Conservation (phyloP, 2,797 vertebrate species). For the Melanotaenia nigrans region DNA sequence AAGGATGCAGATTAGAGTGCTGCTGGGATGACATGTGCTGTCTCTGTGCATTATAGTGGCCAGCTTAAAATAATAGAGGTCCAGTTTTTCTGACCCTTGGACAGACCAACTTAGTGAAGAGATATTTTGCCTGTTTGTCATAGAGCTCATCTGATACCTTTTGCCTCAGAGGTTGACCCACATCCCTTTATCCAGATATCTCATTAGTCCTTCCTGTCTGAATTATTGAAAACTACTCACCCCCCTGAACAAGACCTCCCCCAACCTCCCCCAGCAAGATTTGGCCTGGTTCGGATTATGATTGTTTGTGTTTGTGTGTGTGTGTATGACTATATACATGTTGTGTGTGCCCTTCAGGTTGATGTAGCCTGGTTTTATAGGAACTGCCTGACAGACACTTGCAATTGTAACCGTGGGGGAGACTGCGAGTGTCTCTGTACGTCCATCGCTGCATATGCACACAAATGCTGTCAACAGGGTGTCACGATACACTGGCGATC, state of each 20-base stretch:
- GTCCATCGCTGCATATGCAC: constrained; percentile 93
- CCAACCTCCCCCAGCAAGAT: constrained; percentile 48
- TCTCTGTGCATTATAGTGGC: constrained; percentile 10
- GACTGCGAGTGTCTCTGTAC: constrained; percentile 97
- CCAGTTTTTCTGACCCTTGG: constrained; percentile 21
- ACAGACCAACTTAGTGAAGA: constrained; percentile 35
- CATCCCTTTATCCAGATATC: constrained; percentile 73
- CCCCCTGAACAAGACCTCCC: constrained; percentile 63
- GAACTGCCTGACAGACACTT: constrained; percentile 97
- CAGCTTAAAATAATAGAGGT: constrained; percentile 20
- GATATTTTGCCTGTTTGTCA: constrained; percentile 58
- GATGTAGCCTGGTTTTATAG: constrained; percentile 98
- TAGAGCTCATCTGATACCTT: constrained; percentile 59
- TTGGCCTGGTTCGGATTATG: constrained; percentile 49
- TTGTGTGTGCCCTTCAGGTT: constrained; percentile 81
- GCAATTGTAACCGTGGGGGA: constrained; percentile 96
- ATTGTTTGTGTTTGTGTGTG: constrained; percentile 26
- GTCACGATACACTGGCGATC: constrained; percentile 91
- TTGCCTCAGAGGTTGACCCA: constrained; percentile 65
- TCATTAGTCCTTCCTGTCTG: constrained; percentile 62
- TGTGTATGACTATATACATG: constrained; percentile 30
- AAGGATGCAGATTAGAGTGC: constrained; percentile 1
- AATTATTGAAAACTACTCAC: constrained; percentile 76
- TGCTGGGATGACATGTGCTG: neutral
- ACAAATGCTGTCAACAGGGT: constrained; percentile 97